Percentiles rank a stretch among this genome's conserved stretches.
These are phyloP conservation scores for Chironomus tentans DNA, from an alignment of 2,888 invertebrate genomes.

Conservation along the genomic window DNA sequence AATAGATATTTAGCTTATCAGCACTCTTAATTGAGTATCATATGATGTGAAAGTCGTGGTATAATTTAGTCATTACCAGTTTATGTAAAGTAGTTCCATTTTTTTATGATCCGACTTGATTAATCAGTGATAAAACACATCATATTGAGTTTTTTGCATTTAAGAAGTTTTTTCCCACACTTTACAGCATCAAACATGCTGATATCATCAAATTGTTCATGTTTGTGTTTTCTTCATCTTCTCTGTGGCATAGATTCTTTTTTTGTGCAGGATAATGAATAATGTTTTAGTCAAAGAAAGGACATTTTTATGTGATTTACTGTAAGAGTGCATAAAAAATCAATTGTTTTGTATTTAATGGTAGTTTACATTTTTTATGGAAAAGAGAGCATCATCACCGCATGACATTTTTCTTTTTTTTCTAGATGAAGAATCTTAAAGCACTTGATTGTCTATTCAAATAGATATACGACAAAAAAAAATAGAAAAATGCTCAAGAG, in stretches of 20 bases:
- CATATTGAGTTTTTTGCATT: not conserved
- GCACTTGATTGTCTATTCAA: not conserved
- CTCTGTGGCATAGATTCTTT: not conserved
- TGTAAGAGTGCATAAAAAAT: constrained; percentile 3
- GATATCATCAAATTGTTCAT: not conserved
- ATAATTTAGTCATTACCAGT: not conserved
- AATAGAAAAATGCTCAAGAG: not conserved
- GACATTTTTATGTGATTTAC: not conserved
- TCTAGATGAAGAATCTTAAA: not conserved
- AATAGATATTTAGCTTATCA: no score
- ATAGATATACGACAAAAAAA: not conserved
- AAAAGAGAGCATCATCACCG: constrained; percentile 12
- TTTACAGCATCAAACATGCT: not conserved
- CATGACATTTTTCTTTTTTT: constrained; percentile 1
- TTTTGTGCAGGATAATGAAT: not conserved
- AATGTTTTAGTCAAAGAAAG: not conserved
- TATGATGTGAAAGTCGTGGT: no score
- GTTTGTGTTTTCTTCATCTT: not conserved
- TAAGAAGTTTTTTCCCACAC: not conserved
- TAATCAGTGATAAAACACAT: not conserved
- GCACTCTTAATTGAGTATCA: no score
- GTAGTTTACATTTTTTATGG: not conserved
- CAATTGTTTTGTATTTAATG: not conserved
- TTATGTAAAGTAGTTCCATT: not conserved
- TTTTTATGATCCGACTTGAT: not conserved